Percentiles rank a stretch among this genome's conserved stretches.
Evolutionary conservation across 1,140 invertebrate species (phyloP).

Genomic region (Drosophila subpulchrella): DNA sequence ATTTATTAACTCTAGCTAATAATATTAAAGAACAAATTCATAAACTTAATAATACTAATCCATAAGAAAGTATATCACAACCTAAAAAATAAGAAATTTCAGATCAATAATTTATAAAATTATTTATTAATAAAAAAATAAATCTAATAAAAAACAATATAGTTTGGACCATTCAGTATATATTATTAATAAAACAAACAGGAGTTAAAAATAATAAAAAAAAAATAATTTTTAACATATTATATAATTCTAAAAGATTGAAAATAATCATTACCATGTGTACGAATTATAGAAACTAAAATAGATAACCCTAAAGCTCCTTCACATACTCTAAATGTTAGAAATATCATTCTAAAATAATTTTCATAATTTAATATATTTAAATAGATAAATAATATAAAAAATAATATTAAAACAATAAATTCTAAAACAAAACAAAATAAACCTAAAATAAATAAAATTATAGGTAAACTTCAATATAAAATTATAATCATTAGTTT

Average conservation of each 20-base stretch:
- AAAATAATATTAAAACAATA: slow-evolving; percentile 10
- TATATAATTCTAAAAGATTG: slow-evolving; percentile 85
- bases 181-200: slow-evolving; percentile 81
- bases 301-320: slow-evolving; percentile 86
- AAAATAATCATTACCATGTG: slow-evolving; percentile 86
- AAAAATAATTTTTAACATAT: slow-evolving; percentile 86
- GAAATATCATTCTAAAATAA: slow-evolving; percentile 85
- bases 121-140: slow-evolving; percentile 84
- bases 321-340: slow-evolving; percentile 87
- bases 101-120: slow-evolving; percentile 78
- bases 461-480: slow-evolving; percentile 78
- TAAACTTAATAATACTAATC: slow-evolving; percentile 85
- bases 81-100: too few species aligned
- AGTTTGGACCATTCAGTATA: slow-evolving; percentile 81
- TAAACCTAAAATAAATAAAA: too few species aligned
- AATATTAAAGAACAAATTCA: slow-evolving; percentile 86
- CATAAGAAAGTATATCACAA: slow-evolving; percentile 86
- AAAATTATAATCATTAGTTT: slow-evolving; percentile 85
- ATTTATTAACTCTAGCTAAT: slow-evolving; percentile 85
- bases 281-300: slow-evolving; percentile 86
- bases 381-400: slow-evolving; percentile 11
- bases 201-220: slow-evolving; percentile 84
- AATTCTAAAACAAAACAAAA: slow-evolving; percentile 82
- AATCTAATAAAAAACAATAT: slow-evolving; percentile 84
- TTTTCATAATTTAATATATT: slow-evolving; percentile 8